Conservation (phyloP, 1,140 invertebrate genomes). For the Apis laboriosa region DNA sequence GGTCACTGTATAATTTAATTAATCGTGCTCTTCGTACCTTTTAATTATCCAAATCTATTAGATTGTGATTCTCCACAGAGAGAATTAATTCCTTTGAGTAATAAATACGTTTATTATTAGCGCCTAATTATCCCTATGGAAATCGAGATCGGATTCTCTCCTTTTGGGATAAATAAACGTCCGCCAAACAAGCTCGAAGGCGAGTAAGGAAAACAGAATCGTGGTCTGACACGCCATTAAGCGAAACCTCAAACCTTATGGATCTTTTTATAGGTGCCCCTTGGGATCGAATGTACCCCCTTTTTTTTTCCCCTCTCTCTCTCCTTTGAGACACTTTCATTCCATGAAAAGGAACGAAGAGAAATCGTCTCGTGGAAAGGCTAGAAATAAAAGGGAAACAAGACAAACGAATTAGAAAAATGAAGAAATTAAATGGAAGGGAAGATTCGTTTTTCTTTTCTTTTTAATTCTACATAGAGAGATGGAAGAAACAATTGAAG, state of each 20-base stretch:
- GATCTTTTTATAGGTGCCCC: neutral
- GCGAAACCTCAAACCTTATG: conserved; percentile 11
- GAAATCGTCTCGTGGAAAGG: neutral
- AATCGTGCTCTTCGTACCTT: neutral
- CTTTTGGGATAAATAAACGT: neutral
- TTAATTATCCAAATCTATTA: neutral
- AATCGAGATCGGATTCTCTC: neutral
- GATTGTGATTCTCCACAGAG: neutral
- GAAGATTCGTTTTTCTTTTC: too few species aligned
- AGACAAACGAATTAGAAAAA: neutral
- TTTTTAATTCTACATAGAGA: too few species aligned
- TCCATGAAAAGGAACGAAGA: neutral
- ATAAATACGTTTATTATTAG: neutral
- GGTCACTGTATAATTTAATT: neutral
- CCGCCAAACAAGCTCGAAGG: neutral
- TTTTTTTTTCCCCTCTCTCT: neutral
- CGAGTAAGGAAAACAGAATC: neutral
- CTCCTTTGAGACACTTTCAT: neutral
- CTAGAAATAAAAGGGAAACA: neutral
- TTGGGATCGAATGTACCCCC: neutral
- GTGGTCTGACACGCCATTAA: conserved; percentile 24
- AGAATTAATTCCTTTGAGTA: neutral
- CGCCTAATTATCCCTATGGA: neutral
- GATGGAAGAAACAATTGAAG: too few species aligned
- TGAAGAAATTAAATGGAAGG: neutral